Evolutionary conservation across 30 jellyfish, hydroid and myxozoan species (phyloP).

Genomic region (Catostylus mosaicus): DNA sequence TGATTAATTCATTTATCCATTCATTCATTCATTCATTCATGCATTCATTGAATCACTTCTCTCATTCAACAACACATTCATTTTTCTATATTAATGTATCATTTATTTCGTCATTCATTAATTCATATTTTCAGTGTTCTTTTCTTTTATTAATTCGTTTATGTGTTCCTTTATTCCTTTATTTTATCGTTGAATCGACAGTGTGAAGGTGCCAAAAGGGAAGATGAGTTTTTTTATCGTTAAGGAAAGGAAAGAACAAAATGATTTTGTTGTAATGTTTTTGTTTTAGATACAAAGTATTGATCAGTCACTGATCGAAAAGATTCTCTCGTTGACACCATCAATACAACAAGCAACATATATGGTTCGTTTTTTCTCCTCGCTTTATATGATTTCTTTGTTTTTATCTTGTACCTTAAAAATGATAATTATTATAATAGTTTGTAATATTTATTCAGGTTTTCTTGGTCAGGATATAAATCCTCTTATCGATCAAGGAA

Average conservation of each 20-base stretch:
- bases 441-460: no score
- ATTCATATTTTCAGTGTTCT: not conserved
- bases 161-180: not conserved
- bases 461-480: no score
- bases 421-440: no score
- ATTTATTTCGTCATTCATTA: not conserved
- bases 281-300: constrained; percentile 53
- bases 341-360: constrained; percentile 88
- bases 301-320: constrained; percentile 76
- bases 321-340: constrained; percentile 71
- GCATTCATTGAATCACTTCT: not conserved
- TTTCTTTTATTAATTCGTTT: not conserved
- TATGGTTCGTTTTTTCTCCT: constrained; percentile 67
- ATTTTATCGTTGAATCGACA: no score
- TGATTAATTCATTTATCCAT: not conserved
- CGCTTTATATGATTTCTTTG: no score
- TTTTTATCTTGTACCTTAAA: no score
- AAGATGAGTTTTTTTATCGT: no score
- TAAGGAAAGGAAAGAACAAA: no score
- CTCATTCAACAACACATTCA: not conserved
- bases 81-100: not conserved
- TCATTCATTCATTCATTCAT: not conserved
- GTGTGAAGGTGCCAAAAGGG: no score
- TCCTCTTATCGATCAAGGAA: no score
- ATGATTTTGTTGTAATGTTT: not conserved